A percentile compares a stretch with the other conserved stretches of the same genome.
Evolutionary conservation across 2,888 invertebrate genomes (phyloP).

Genomic region (Phoronis australis): DNA sequence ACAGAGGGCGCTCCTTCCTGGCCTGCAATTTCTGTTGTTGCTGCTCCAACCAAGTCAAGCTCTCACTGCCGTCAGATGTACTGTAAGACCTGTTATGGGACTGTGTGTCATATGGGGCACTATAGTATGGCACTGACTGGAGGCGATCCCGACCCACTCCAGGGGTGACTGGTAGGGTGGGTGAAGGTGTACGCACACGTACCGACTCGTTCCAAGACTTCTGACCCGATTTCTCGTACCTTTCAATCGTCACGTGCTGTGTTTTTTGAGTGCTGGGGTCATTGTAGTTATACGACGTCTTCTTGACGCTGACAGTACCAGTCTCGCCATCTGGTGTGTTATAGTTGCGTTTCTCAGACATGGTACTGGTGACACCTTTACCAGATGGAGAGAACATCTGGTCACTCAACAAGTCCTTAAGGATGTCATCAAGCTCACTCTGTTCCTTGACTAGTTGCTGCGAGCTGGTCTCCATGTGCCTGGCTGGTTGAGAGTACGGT

Average conservation of each 20-base stretch:
- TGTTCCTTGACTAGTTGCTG: too few species aligned
- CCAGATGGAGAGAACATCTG: constrained; percentile 22
- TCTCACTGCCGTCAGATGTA: constrained; percentile 1
- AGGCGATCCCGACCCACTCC: neutral
- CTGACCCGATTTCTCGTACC: neutral
- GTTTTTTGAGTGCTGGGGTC: neutral
- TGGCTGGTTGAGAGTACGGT: too few species aligned
- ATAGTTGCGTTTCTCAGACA: neutral
- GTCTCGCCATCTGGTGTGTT: neutral
- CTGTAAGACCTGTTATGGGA: too few species aligned
- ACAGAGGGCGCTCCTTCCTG: constrained; percentile 24
- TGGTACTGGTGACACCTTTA: neutral
- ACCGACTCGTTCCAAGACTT: neutral
- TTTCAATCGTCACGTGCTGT: neutral
- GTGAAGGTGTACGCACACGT: neutral
- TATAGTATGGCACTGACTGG: neutral
- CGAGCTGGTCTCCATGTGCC: too few species aligned
- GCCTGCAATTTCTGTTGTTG: constrained; percentile 44
- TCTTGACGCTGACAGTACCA: neutral
- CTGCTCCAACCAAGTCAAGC: constrained; percentile 44
- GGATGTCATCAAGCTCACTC: constrained; percentile 45
- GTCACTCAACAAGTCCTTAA: constrained; percentile 47
- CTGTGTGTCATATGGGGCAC: neutral
- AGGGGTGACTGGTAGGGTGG: neutral
- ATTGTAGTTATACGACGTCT: neutral